Evolutionary conservation across 2,888 invertebrate genomes (phyloP).

Genomic region (Folsomia manolachei): DNA sequence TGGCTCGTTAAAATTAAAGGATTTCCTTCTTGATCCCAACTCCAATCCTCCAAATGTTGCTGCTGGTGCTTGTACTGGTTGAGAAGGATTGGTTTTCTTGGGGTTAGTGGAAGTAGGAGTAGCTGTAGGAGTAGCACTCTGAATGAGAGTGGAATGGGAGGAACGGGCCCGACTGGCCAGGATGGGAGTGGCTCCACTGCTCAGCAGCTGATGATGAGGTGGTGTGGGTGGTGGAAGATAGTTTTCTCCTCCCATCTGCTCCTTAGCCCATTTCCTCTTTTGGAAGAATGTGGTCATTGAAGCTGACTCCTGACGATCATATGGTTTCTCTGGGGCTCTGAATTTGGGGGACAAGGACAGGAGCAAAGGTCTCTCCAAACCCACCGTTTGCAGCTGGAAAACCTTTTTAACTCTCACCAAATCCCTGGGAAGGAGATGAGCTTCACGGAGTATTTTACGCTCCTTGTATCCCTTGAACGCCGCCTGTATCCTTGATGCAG

Average conservation of each 20-base stretch:
- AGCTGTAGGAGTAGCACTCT: background rate
- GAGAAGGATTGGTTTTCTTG: too few relatives aligned
- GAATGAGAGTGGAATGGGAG: background rate
- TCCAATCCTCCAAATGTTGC: background rate
- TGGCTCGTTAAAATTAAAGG: slow-evolving; percentile 39
- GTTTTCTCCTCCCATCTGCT: too few relatives aligned
- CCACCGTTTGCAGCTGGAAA: background rate
- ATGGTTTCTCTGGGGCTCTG: slow-evolving; percentile 31
- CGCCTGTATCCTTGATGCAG: slow-evolving; percentile 39
- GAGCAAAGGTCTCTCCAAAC: background rate
- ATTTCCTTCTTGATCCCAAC: background rate
- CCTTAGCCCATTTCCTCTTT: background rate
- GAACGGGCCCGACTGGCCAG: too few relatives aligned
- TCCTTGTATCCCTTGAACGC: slow-evolving; percentile 36
- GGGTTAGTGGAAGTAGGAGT: too few relatives aligned
- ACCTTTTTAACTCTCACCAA: background rate
- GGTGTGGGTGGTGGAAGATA: background rate
- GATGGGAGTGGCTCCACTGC: too few relatives aligned
- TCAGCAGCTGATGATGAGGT: too few relatives aligned
- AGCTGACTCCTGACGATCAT: slow-evolving; percentile 13
- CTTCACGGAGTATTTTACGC: slow-evolving; percentile 34
- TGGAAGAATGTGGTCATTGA: slow-evolving; percentile 16
- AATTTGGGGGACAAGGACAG: slow-evolving; percentile 6
- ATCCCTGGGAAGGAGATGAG: slow-evolving; percentile 21
- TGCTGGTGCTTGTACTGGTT: background rate